These are phyloP conservation scores for Rhynchotus rufescens DNA, from an alignment of 2,797 vertebrate genomes.

Conservation along the genomic window DNA sequence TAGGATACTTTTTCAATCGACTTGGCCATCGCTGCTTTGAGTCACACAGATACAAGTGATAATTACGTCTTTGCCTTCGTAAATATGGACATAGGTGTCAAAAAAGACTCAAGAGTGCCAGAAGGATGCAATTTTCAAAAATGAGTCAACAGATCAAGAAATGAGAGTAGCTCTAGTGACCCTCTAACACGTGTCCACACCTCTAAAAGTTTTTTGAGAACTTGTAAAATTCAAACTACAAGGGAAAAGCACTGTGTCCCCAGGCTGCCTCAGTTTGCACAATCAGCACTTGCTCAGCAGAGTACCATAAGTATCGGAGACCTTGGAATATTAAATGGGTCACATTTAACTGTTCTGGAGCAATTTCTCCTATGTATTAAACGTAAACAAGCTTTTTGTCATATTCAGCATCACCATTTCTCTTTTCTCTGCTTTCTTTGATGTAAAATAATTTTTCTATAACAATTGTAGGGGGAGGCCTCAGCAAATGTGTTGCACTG, in stretches of 20 bases:
- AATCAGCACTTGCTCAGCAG: slow-evolving; percentile 63
- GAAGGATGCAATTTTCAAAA: neutral
- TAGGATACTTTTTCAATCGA: slow-evolving; percentile 7
- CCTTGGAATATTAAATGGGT: slow-evolving; percentile 60
- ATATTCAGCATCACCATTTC: slow-evolving; percentile 46
- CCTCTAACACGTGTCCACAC: neutral
- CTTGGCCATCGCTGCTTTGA: neutral
- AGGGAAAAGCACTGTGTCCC: slow-evolving; percentile 58
- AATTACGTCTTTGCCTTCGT: slow-evolving; percentile 20
- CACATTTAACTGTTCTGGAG: slow-evolving; percentile 73
- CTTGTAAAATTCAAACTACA: slow-evolving; percentile 57
- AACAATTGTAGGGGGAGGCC: neutral
- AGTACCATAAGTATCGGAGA: slow-evolving; percentile 43
- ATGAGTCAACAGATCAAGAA: slow-evolving; percentile 51
- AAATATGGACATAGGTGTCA: neutral
- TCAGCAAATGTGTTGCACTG: neutral
- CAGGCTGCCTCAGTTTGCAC: slow-evolving; percentile 71
- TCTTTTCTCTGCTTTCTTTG: slow-evolving; percentile 36
- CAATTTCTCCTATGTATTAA: slow-evolving; percentile 59
- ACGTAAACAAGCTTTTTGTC: slow-evolving; percentile 59
- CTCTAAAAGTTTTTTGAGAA: slow-evolving; percentile 67
- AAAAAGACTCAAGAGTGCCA: slow-evolving; percentile 11
- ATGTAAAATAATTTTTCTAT: neutral
- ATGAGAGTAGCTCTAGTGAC: neutral
- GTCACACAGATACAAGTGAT: neutral